These are phyloP conservation scores for Muscina levida DNA, from an alignment of 2,888 invertebrate genomes.

Conservation along the genomic window DNA sequence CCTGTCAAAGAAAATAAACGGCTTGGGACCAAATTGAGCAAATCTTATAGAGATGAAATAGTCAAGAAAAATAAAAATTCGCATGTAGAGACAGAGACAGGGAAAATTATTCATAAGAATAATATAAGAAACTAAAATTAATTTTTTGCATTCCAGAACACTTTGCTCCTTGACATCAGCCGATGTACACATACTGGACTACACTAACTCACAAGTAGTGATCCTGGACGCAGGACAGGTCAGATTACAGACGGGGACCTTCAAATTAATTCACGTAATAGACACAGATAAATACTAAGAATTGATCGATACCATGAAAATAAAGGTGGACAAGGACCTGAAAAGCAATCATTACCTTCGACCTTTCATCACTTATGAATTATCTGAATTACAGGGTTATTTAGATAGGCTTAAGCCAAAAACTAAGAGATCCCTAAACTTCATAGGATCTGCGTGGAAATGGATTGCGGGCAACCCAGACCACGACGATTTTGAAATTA, in stretches of 20 bases:
- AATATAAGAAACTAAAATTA: not conserved
- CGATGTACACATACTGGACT: not conserved
- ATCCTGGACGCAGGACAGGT: too few species aligned
- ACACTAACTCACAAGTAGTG: not conserved
- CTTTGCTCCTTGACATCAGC: not conserved
- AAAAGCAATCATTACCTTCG: constrained; percentile 10
- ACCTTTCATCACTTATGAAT: not conserved
- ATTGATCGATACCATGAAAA: not conserved
- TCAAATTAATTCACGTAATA: constrained; percentile 37
- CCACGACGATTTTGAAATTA: not conserved
- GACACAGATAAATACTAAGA: constrained; percentile 6
- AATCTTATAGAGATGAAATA: not conserved
- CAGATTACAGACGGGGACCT: not conserved
- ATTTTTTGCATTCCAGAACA: not conserved
- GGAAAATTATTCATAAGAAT: not conserved
- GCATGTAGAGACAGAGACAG: not conserved
- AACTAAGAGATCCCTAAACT: not conserved
- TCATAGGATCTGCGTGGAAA: not conserved
- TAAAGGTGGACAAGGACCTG: not conserved
- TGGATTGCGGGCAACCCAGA: not conserved
- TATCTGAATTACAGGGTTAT: not conserved
- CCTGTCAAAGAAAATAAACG: not conserved
- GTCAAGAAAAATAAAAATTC: not conserved
- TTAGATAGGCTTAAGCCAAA: constrained; percentile 19
- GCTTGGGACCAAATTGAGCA: not conserved